A percentile compares a stretch with the other conserved stretches of the same genome.
Conservation (phyloP, 2,113 vertebrate species). For the Poeciliopsis prolifica region DNA sequence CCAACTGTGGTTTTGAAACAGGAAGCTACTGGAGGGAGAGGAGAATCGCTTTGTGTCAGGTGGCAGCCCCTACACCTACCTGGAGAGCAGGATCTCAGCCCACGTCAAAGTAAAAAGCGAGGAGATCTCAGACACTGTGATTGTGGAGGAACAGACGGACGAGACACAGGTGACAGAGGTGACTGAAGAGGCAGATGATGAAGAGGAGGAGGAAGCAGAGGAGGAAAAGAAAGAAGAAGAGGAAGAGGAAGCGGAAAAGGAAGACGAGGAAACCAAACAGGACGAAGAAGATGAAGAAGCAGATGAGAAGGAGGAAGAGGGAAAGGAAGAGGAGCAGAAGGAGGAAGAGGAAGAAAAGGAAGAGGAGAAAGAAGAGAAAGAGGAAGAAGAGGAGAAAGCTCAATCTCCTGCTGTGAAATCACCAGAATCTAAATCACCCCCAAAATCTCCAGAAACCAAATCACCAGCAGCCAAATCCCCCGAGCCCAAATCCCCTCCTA, state of each 20-base stretch:
- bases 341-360: slow-evolving; percentile 23
- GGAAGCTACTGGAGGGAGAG: slow-evolving; percentile 93
- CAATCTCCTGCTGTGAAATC: slow-evolving; percentile 62
- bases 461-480: slow-evolving; percentile 69
- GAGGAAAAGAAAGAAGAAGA: slow-evolving; percentile 54
- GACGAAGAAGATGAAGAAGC: slow-evolving; percentile 28
- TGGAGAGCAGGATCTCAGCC: slow-evolving; percentile 79
- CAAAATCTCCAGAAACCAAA: slow-evolving; percentile 60
- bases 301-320: slow-evolving; percentile 10
- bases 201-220: slow-evolving; percentile 66
- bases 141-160: slow-evolving; percentile 90
- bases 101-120: slow-evolving; percentile 88
- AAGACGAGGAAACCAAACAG: slow-evolving; percentile 34
- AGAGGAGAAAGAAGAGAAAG: slow-evolving; percentile 23
- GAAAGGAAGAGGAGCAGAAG: slow-evolving; percentile 18
- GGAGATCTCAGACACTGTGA: slow-evolving; percentile 90
- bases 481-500: slow-evolving; percentile 65
- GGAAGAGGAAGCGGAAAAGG: slow-evolving; percentile 44
- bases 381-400: slow-evolving; percentile 53
- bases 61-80: slow-evolving; percentile 82
- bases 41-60: slow-evolving; percentile 88
- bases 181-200: slow-evolving; percentile 86
- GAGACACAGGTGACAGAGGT: slow-evolving; percentile 92
- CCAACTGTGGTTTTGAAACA: slow-evolving; percentile 65
- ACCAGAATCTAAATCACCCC: slow-evolving; percentile 64